Conservation (phyloP, 92 coral and sea anemone species). For the Actinernus sp. region DNA sequence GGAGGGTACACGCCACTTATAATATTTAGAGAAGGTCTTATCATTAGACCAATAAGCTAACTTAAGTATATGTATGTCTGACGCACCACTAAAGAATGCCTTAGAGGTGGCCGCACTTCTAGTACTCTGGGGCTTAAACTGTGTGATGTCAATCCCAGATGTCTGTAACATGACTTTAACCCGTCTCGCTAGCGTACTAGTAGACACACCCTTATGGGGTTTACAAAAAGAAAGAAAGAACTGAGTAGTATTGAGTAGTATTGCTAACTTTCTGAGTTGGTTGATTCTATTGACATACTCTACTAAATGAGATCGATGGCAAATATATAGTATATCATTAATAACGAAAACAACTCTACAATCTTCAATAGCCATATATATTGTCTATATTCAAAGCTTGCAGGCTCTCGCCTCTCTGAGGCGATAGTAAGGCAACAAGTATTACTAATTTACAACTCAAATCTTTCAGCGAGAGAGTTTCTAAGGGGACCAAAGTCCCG, state of each 20-base stretch:
- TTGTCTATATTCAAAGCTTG: too few species aligned
- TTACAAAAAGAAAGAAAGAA: slow-evolving; percentile 2
- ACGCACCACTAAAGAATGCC: slow-evolving; percentile 8
- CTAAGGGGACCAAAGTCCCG: not conserved
- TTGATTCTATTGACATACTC: slow-evolving; percentile 8
- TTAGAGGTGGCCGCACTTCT: slow-evolving; percentile 16
- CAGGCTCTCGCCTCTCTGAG: too few species aligned
- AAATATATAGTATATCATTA: slow-evolving; percentile 6
- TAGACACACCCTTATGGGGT: slow-evolving; percentile 4
- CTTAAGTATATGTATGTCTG: not conserved
- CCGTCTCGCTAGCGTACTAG: not conserved
- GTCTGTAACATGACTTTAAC: too few species aligned
- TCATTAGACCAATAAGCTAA: slow-evolving; percentile 6
- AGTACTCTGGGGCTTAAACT: slow-evolving; percentile 22
- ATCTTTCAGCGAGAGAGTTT: not conserved
- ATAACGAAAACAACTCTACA: slow-evolving; percentile 5
- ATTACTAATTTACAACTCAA: too few species aligned
- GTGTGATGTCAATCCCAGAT: slow-evolving; percentile 41
- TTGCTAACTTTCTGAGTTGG: not conserved
- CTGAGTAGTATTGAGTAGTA: not conserved
- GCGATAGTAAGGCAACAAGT: too few species aligned
- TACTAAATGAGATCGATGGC: slow-evolving; percentile 16
- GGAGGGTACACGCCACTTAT: slow-evolving; percentile 7
- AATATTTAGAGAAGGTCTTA: slow-evolving; percentile 12
- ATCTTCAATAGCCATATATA: slow-evolving; percentile 10